Base-by-base conservation (phyloP, 2,113 vertebrate genomes). In the Chelonoidis abingdonii region DNA sequence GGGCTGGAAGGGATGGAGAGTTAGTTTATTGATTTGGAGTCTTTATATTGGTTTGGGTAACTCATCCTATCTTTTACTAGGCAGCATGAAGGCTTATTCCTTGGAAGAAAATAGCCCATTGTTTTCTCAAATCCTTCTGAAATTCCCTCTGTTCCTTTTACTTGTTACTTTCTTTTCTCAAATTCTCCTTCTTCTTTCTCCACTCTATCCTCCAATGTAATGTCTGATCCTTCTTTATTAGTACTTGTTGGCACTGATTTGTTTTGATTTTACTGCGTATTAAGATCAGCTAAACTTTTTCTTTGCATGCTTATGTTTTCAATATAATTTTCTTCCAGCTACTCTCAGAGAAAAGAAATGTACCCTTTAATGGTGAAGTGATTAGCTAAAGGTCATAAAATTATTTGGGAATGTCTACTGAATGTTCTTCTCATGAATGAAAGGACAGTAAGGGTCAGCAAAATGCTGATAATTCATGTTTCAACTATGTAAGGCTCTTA, bases 381-480 rank as follows among this genome's bases (percentile, higher is more conserved):
- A 88, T 65, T 96, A 92, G 22, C 65, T 93, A 95, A 97, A 96
- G 97, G 90, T 95, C 97, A 95, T 85, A 80, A 95, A 97, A 90
- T 96, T 96, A 95, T 95, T 94, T 95, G 93, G 81, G 91, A 95
- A 65, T 95, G 96, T 95, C 76, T 72, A 62, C 83, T 83, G 92
- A 97, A 88, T 91, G 78, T 96, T 94, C 57, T 88, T 38, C 44
- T 84, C 53, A 75, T 84, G 92, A 84, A 92, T 83, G 65, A 95
- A 96, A 95, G 75, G 35, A 44, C 85, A 94, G 5, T 69, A 84
- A 87, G 86, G 93, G 86, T 95, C 83, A 94, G 76, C 41, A 80
- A 95, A 97, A 95, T 91, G 81, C 90, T 97, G 94, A 97, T 97
- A 93, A 93, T 93, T n/a, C n/a, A 93, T 84, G 4, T 21, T 80